These are phyloP conservation scores for Thymallus thymallus DNA, from an alignment of 2,113 vertebrate genomes.

Conservation along the genomic window DNA sequence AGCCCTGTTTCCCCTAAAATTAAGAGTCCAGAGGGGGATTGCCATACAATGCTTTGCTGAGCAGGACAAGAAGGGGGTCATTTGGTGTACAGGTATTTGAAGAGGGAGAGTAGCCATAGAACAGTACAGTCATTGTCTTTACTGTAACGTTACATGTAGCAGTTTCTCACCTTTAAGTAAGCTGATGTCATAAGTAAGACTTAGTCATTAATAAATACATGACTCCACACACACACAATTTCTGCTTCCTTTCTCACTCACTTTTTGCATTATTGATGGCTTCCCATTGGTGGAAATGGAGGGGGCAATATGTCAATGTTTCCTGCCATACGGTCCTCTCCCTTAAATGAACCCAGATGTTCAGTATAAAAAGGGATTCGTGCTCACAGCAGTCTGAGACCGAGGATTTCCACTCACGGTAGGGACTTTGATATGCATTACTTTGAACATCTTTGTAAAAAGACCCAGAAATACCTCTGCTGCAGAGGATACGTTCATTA, in stretches of 20 bases:
- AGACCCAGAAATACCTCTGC: no score
- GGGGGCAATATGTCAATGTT: constrained; percentile 57
- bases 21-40: background rate
- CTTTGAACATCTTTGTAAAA: no score
- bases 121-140: no score
- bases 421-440: background rate
- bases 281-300: constrained; percentile 64
- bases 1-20: constrained; percentile 17
- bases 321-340: constrained; percentile 48
- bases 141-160: no score
- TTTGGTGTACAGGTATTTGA: no score
- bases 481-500: no score
- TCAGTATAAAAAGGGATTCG: constrained; percentile 40
- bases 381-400: constrained; percentile 1
- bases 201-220: background rate
- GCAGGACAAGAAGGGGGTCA: no score
- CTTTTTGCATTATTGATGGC: constrained; percentile 50
- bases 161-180: no score
- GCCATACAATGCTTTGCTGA: background rate
- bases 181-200: no score
- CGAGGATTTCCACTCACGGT: background rate
- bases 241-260: constrained; percentile 38
- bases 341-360: constrained; percentile 56
- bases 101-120: no score
- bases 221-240: background rate